Evolutionary conservation across 2,888 invertebrate genomes (phyloP).

Genomic region (Anthrax anthrax): DNA sequence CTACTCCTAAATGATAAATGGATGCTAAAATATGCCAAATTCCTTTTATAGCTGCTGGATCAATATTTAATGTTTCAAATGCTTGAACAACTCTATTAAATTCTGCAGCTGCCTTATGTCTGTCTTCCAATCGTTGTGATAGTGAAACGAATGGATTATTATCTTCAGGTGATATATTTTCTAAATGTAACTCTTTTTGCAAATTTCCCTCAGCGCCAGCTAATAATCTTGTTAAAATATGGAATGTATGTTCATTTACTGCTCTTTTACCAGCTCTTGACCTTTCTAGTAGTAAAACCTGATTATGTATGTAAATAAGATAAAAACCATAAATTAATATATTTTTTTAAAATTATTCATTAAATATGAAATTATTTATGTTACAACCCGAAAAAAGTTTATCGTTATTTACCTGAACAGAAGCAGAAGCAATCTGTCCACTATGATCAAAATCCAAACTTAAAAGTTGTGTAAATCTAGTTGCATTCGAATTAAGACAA

Average conservation of each 20-base stretch:
- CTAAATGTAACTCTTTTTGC: constrained; percentile 69
- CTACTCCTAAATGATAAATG: constrained; percentile 86
- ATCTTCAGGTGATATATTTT: constrained; percentile 48
- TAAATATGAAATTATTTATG: background rate
- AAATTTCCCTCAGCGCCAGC: constrained; percentile 72
- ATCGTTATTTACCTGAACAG: constrained; percentile 51
- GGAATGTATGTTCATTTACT: constrained; percentile 41
- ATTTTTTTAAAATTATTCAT: background rate
- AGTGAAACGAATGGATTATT: constrained; percentile 68
- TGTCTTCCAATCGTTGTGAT: constrained; percentile 65
- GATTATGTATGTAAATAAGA: constrained; percentile 35
- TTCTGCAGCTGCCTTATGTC: constrained; percentile 61
- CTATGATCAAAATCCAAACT: constrained; percentile 90
- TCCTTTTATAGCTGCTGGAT: constrained; percentile 63
- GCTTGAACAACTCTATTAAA: constrained; percentile 69
- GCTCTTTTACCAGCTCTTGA: constrained; percentile 53
- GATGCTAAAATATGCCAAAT: constrained; percentile 82
- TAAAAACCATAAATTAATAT: background rate
- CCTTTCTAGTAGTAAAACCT: constrained; percentile 71
- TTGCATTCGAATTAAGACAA: constrained; percentile 72
- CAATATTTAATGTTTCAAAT: constrained; percentile 59
- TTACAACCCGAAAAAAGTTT: background rate
- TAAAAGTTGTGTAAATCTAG: constrained; percentile 81
- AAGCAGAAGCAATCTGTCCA: constrained; percentile 78
- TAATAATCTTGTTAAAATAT: constrained; percentile 34